Conservation (phyloP, 2,797 vertebrate genomes). For the Graptemys geographica region DNA sequence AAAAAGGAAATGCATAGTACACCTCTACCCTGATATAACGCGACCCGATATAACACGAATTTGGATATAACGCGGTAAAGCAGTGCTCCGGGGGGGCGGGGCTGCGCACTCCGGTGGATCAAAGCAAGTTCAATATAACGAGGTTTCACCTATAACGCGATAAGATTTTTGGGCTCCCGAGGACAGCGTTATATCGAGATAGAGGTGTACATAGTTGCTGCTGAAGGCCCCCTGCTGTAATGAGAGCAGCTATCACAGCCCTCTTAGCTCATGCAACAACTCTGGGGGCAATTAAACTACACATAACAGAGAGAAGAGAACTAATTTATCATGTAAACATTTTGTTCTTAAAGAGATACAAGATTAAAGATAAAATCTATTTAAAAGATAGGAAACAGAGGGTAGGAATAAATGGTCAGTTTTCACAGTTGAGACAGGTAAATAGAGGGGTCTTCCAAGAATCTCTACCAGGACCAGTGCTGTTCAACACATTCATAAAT, state of each 20-base stretch:
- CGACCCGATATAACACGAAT: no score
- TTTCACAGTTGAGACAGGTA: neutral
- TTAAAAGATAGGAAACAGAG: neutral
- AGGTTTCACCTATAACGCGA: no score
- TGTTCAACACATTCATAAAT: neutral
- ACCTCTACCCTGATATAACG: no score
- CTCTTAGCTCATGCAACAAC: accelerated
- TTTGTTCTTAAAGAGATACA: neutral
- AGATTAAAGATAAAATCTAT: neutral
- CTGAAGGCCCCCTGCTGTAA: neutral
- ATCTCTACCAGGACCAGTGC: neutral
- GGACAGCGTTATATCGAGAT: no score
- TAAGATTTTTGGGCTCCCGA: no score
- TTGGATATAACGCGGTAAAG: no score
- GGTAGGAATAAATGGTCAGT: neutral
- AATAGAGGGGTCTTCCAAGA: neutral
- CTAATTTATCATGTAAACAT: neutral
- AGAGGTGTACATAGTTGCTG: neutral
- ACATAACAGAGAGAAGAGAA: neutral
- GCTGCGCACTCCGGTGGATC: no score
- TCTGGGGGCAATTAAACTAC: accelerated
- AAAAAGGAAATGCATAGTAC: neutral
- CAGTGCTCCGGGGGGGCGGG: no score
- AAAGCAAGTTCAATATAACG: no score
- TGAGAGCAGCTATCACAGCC: accelerated